Base-by-base conservation (phyloP, 2,797 vertebrate genomes). In the Pangasius djambal region DNA sequence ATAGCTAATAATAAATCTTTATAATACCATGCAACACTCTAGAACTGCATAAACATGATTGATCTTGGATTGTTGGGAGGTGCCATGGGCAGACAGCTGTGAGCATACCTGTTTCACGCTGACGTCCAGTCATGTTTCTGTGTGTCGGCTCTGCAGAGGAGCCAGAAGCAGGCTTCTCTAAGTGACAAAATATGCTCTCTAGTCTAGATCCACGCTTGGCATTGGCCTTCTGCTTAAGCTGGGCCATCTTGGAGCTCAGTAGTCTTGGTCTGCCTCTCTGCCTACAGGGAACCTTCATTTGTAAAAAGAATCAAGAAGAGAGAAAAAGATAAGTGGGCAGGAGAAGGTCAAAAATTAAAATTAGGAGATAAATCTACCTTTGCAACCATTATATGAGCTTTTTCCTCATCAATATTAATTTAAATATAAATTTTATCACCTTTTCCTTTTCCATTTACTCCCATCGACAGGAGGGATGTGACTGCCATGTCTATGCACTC, bases 191-290 rank as follows among this genome's bases (percentile, higher is more conserved):
- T 88, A 95, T 90, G 90, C 94, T 92, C 20, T 96, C 94, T 77
- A 96, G 89, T 0, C 96, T 37, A 0, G 96, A 94, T 13, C 95
- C 94, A 37, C 93, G 96, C 93, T 97, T 97, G 93, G 94, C 95
- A 84, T 95, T 97, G 65, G 96, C 96, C 92, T 97, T 97, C 87
- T 97, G 97, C 94, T 98, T 98, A 92, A 98, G 95, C 94, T 97
- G 97, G 52, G 96, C 96, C 93, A 97, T 93, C 37, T 96, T 94
- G 89, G 97, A 96, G 50, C 93, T 95, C 93, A 98, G 93, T 86
- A 96, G 81, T 28, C 94, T 95, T 90, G 95, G 95, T 0, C 93
- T 93, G 70, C 96, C 92, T 90, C 94, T 95, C 89, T 96, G 96
- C 93, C 96, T 97, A 92, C 96, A 96, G 83, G 94, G 94, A 57